These are phyloP conservation scores for Aix galericulata DNA, from an alignment of 2,113 vertebrate genomes.

Conservation along the genomic window DNA sequence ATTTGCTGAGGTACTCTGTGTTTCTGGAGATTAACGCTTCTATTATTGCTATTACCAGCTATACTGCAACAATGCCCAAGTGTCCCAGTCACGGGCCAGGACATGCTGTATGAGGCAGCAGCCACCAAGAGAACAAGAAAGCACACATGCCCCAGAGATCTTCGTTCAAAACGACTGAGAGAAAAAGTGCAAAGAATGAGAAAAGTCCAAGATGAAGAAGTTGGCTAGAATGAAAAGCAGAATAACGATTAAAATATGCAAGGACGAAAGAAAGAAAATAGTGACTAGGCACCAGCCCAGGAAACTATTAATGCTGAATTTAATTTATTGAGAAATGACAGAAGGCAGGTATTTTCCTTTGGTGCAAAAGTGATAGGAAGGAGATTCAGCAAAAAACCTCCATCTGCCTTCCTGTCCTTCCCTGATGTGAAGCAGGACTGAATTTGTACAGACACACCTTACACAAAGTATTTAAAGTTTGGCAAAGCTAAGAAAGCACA, in stretches of 20 bases:
- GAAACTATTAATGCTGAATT: neutral
- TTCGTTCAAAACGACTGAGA: neutral
- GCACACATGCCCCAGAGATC: neutral
- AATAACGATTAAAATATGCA: neutral
- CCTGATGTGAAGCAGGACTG: neutral
- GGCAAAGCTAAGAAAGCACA: neutral
- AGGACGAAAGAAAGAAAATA: neutral
- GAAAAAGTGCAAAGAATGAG: neutral
- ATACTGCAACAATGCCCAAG: neutral
- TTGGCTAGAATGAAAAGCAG: neutral
- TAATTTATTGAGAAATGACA: neutral
- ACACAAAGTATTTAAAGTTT: neutral
- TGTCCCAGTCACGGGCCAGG: neutral
- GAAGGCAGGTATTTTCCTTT: neutral
- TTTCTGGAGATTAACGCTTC: neutral
- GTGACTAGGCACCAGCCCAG: neutral
- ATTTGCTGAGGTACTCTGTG: neutral
- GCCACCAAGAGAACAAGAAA: neutral
- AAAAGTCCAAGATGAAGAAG: neutral
- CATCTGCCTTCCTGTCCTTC: neutral
- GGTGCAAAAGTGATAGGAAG: neutral
- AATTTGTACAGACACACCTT: neutral
- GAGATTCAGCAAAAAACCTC: neutral
- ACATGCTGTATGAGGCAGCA: neutral
- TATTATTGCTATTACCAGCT: neutral